These are phyloP conservation scores for Cantharis rustica DNA, from an alignment of 2,888 invertebrate species.

Conservation along the genomic window DNA sequence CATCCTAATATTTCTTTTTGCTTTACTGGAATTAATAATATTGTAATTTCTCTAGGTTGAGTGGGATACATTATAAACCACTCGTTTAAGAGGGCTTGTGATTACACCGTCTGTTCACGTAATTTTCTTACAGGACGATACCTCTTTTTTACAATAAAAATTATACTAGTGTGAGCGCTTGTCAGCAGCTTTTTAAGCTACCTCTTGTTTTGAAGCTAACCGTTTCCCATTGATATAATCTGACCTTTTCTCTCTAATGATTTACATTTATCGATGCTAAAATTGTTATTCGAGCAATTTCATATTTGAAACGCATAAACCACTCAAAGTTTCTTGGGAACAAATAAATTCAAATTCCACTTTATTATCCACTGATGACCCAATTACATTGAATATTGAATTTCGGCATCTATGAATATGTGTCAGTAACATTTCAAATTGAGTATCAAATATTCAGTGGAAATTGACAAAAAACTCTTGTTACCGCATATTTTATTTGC, in stretches of 20 bases:
- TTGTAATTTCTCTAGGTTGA: not conserved
- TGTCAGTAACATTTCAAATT: conserved; percentile 17
- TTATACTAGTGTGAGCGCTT: not conserved
- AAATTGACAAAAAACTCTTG: conserved; percentile 16
- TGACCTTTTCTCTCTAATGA: not conserved
- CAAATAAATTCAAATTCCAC: not conserved
- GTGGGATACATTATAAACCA: not conserved
- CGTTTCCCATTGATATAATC: not conserved
- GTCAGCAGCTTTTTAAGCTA: not conserved
- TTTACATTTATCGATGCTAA: not conserved
- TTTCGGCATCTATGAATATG: not conserved
- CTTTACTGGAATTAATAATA: not conserved
- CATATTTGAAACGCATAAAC: not conserved
- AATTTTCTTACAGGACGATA: not conserved
- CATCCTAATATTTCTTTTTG: not conserved
- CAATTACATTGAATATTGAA: not conserved
- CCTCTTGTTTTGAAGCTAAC: not conserved
- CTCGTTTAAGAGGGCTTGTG: not conserved
- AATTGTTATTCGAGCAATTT: not conserved
- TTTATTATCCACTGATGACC: not conserved
- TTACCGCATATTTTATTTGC: conserved; percentile 21
- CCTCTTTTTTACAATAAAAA: not conserved
- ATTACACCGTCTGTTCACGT: not conserved
- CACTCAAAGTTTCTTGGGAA: not conserved
- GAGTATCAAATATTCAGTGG: conserved; percentile 20